Conservation (phyloP, 2,113 vertebrate species). For the Empidonax traillii region DNA sequence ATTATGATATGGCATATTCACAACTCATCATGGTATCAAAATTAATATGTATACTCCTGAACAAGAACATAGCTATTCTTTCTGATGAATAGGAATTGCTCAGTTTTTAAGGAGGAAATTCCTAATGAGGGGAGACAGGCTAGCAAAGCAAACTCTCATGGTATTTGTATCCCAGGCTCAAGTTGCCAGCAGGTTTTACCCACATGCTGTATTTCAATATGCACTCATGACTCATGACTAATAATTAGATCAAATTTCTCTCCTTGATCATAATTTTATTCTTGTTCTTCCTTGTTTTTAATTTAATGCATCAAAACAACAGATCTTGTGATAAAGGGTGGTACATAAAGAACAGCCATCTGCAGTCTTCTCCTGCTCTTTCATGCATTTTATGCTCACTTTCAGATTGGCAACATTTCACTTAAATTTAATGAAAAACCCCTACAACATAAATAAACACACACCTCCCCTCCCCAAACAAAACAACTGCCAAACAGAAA, state of each 20-base stretch:
- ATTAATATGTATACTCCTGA: not conserved
- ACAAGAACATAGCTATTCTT: not conserved
- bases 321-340: not conserved
- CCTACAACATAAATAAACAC: accelerated
- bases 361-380: not conserved
- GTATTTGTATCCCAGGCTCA: not conserved
- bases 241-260: not conserved
- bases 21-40: not conserved
- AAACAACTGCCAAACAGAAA: not conserved
- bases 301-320: not conserved
- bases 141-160: not conserved
- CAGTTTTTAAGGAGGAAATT: not conserved
- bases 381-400: not conserved
- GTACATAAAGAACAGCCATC: not conserved
- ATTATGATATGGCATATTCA: not conserved
- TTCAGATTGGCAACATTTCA: not conserved
- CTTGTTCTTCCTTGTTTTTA: not conserved
- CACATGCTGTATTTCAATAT: not conserved
- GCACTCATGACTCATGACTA: not conserved
- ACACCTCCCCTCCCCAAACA: not conserved
- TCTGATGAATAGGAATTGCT: not conserved
- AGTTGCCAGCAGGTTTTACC: not conserved
- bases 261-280: not conserved
- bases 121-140: not conserved
- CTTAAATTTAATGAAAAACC: not conserved